Evolutionary conservation across 2,113 vertebrate genomes (phyloP).

Genomic region (Coptodon bakossiorum): DNA sequence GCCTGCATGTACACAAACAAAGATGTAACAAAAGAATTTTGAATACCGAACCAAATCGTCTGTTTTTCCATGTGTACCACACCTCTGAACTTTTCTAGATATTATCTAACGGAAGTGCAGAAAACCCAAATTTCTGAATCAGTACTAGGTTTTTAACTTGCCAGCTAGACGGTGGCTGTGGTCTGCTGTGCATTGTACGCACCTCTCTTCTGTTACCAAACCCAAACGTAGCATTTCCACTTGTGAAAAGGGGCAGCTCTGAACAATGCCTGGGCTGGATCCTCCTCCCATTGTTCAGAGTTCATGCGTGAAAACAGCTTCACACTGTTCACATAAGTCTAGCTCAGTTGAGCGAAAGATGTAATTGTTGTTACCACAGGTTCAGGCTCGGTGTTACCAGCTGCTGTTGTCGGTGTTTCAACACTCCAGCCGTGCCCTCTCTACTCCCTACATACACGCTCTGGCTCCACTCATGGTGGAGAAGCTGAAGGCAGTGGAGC

Average conservation of each 20-base stretch:
- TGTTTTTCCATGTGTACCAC: neutral
- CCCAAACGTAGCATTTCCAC: neutral
- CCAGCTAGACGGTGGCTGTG: neutral
- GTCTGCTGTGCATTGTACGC: neutral
- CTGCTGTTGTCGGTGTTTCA: conserved; percentile 95
- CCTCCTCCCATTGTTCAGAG: neutral
- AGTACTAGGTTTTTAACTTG: neutral
- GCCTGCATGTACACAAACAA: neutral
- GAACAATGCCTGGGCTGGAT: neutral
- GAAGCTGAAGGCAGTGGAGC: conserved; percentile 90
- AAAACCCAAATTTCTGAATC: neutral
- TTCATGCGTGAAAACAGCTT: neutral
- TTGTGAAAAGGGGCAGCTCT: neutral
- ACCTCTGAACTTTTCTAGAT: neutral
- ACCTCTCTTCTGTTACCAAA: neutral
- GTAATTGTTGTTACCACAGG: conserved; percentile 63
- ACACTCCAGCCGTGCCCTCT: conserved; percentile 87
- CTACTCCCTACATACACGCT: conserved; percentile 92
- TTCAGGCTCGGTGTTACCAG: conserved; percentile 95
- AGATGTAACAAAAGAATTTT: neutral
- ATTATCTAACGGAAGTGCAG: neutral
- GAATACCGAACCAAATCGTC: neutral
- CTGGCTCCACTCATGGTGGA: conserved; percentile 91
- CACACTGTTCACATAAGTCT: neutral
- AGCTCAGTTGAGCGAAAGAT: neutral